phyloP scores from a whole-genome alignment of 2,113 vertebrate genomes.

The Carassius gibelio region DNA sequence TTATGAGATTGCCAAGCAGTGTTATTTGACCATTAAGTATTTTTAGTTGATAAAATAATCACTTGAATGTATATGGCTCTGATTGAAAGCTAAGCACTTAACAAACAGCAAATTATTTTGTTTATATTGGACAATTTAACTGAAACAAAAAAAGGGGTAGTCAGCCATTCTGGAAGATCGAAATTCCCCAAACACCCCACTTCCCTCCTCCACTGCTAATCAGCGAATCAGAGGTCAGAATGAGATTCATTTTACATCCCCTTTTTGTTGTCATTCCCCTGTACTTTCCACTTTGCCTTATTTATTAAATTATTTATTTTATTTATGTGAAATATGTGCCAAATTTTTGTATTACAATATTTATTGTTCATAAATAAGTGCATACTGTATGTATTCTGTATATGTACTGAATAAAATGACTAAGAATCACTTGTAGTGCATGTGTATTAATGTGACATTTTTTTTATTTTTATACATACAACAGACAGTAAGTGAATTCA shows the following conservation, averaged over 20 bases:
- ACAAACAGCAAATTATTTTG: background rate
- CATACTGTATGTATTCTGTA: no score
- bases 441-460: background rate
- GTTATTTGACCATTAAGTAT: background rate
- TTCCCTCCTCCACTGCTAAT: conserved; percentile 56
- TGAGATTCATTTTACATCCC: conserved; percentile 55
- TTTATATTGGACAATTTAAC: background rate
- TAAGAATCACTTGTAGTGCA: background rate
- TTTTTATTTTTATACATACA: background rate
- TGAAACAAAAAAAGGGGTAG: conserved; percentile 11
- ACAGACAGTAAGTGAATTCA: background rate
- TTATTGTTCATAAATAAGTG: conserved; percentile 4
- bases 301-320: conserved; percentile 69
- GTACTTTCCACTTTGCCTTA: conserved; percentile 70
- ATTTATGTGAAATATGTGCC: conserved; percentile 39
- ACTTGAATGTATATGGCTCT: no score
- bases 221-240: conserved; percentile 34
- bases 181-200: conserved; percentile 71
- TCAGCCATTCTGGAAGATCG: conserved; percentile 47
- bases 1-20: background rate
- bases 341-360: conserved; percentile 10
- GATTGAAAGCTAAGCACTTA: background rate
- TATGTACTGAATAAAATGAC: conserved; percentile 28
- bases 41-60: no score
- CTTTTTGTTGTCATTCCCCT: conserved; percentile 53